These are phyloP conservation scores for Tipula unca DNA, from an alignment of 2,888 invertebrate genomes.

Conservation along the genomic window DNA sequence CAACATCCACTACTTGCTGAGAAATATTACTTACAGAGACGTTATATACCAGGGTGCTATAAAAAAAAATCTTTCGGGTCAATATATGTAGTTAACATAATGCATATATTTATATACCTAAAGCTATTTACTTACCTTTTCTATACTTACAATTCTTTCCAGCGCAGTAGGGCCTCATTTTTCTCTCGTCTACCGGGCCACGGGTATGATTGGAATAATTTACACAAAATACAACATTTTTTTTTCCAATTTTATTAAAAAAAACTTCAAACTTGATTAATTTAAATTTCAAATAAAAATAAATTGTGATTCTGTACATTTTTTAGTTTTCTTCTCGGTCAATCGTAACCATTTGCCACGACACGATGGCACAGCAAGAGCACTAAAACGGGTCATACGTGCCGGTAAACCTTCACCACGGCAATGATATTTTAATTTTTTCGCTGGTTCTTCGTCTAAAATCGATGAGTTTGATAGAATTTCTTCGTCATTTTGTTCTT, in stretches of 20 bases:
- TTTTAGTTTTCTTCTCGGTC: conserved; percentile 41
- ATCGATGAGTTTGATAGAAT: conserved; percentile 28
- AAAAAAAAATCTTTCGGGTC: not conserved
- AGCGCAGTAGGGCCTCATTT: too few species aligned
- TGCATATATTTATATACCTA: not conserved
- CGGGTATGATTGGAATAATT: not conserved
- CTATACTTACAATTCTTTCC: too few species aligned
- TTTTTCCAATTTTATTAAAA: conserved; percentile 15
- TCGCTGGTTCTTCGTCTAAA: conserved; percentile 21
- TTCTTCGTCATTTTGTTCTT: conserved; percentile 30
- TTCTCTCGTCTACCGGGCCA: too few species aligned
- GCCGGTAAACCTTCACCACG: conserved; percentile 75
- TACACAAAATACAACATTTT: not conserved
- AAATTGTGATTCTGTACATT: conserved; percentile 40
- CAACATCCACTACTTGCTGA: too few species aligned
- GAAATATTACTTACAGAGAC: too few species aligned
- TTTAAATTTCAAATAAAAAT: conserved; percentile 37
- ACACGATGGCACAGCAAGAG: conserved; percentile 76
- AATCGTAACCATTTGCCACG: conserved; percentile 79
- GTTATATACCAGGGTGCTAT: too few species aligned
- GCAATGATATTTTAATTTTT: conserved; percentile 45
- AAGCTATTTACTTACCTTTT: not conserved
- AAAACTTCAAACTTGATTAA: conserved; percentile 15
- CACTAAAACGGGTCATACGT: conserved; percentile 71
- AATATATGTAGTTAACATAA: not conserved